A percentile compares a stretch with the other conserved stretches of the same genome.
Conservation (phyloP, 2,113 vertebrate genomes). For the Psittacula cyanocephala region DNA sequence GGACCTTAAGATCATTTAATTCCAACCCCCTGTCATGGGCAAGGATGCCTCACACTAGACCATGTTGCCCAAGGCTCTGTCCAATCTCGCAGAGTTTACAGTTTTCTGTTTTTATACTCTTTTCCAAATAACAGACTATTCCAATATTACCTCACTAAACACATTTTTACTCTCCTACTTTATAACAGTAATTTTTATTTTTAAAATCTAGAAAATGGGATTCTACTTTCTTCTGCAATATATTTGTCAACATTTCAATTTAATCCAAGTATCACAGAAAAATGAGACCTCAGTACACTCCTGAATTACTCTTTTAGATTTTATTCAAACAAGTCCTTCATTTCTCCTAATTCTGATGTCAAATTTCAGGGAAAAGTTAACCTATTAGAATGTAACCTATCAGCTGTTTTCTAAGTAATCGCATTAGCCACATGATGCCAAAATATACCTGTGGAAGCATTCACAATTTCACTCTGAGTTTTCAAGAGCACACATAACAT, state of each 20-base stretch:
- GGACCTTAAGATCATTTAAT: not conserved
- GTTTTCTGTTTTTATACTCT: not conserved
- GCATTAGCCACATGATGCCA: not conserved
- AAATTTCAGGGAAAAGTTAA: not conserved
- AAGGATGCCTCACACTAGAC: not conserved
- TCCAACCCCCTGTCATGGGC: not conserved
- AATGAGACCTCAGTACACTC: not conserved
- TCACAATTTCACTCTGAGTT: not conserved
- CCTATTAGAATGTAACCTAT: not conserved
- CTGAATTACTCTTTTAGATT: not conserved
- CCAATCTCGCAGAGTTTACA: not conserved
- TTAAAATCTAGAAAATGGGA: not conserved
- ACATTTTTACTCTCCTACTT: not conserved
- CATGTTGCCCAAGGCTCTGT: not conserved
- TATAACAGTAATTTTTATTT: not conserved
- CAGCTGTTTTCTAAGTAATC: not conserved
- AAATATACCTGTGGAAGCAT: not conserved
- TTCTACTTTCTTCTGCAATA: not conserved
- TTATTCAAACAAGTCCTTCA: not conserved
- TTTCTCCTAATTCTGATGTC: not conserved
- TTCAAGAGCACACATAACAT: not conserved
- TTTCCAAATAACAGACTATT: not conserved
- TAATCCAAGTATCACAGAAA: not conserved
- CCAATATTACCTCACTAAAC: not conserved
- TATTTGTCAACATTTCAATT: not conserved